phyloP scores from a whole-genome alignment of 2,888 invertebrate genomes.

The Oligia latruncula region DNA sequence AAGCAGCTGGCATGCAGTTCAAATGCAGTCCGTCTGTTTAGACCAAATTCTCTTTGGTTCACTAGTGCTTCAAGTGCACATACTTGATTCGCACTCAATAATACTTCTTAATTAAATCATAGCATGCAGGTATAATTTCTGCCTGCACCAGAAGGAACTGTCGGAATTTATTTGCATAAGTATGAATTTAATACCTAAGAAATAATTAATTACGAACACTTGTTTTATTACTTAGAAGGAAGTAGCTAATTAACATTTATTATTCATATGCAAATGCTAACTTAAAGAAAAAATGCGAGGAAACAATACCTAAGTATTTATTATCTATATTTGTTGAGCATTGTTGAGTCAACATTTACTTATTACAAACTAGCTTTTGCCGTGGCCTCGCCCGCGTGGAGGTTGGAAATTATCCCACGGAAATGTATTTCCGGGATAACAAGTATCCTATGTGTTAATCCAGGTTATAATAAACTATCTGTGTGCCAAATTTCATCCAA shows the following conservation, averaged over 20 bases:
- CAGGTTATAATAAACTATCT: no score
- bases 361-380: background rate
- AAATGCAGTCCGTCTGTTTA: no score
- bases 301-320: background rate
- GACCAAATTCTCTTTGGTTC: no score
- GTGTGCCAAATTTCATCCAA: no score
- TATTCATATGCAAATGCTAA: slow-evolving; percentile 22
- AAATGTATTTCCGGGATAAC: no score
- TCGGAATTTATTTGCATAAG: slow-evolving; percentile 9
- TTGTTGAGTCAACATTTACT: background rate
- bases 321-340: no score
- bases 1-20: no score
- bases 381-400: no score
- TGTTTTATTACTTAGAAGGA: slow-evolving; percentile 30
- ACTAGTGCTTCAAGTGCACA: background rate
- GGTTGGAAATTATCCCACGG: no score
- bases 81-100: background rate
- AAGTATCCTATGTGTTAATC: no score
- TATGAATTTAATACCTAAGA: background rate
- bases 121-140: background rate
- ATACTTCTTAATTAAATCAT: background rate
- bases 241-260: slow-evolving; percentile 27
- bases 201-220: slow-evolving; percentile 36
- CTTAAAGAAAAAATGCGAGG: slow-evolving; percentile 6
- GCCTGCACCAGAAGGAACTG: background rate